phyloP scores from a whole-genome alignment of 2,888 invertebrate species.

The Caenorhabditis panamensis region DNA sequence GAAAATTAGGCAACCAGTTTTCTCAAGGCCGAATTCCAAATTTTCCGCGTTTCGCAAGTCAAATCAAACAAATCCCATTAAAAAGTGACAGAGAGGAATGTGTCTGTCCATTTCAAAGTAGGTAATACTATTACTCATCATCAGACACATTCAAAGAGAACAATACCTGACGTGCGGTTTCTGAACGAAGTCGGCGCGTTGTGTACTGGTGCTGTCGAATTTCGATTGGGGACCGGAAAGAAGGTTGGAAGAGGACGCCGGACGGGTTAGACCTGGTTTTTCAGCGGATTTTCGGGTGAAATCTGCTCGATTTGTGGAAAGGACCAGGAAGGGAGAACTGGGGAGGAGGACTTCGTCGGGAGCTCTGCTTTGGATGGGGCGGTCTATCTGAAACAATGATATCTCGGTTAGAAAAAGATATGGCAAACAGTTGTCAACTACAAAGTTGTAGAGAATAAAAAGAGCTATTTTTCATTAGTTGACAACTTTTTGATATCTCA shows the following conservation, averaged over 20 bases:
- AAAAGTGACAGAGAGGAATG: background rate
- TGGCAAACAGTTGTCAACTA: no score
- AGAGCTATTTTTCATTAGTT: no score
- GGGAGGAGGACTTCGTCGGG: constrained; percentile 23
- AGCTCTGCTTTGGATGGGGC: constrained; percentile 18
- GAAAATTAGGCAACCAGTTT: no score
- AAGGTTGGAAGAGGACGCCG: constrained; percentile 34
- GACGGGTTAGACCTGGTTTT: constrained; percentile 27
- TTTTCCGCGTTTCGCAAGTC: background rate
- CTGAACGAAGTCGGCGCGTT: constrained; percentile 40
- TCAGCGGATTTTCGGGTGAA: constrained; percentile 38
- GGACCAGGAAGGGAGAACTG: constrained; percentile 44
- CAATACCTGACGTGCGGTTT: constrained; percentile 43
- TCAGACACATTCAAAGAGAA: background rate
- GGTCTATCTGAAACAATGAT: constrained; percentile 10
- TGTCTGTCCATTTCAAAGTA: no score
- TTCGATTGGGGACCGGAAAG: constrained; percentile 8
- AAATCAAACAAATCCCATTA: background rate
- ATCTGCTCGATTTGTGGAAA: constrained; percentile 52
- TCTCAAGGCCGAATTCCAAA: no score
- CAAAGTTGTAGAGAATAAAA: no score
- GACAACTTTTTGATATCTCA: no score
- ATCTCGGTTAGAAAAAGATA: no score
- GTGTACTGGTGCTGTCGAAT: constrained; percentile 34
- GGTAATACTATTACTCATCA: constrained; percentile 1